Evolutionary conservation across 2,113 vertebrate genomes (phyloP), one percentile per base, ranked within the genome.

Genomic region (Mirza zaza): DNA sequence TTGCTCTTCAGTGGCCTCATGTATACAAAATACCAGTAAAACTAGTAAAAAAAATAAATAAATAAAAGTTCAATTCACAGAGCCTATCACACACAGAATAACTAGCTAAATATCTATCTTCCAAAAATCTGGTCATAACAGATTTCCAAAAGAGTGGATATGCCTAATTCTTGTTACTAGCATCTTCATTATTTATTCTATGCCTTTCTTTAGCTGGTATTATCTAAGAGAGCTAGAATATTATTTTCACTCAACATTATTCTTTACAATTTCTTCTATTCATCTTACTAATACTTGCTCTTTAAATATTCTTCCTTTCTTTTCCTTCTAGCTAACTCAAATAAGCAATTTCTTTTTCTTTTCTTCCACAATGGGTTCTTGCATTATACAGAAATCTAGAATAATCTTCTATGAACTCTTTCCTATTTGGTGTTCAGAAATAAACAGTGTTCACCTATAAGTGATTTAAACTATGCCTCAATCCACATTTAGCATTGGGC

Each of bases 1-100:
- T 85, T 87, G 50, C 91, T 88, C 52, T 86, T 70, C 21, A 23
- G 52, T 85, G 63, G 67, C 27, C 12, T 87, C 9, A 2, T 59
- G 32, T 94, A 92, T 87, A 85, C 10, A 80, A 92, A 83, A 87
- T n/a, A 77, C 4, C 29, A 91, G 10, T 32, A 75, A 84, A 95
- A 87, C 20, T 21, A 93, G 39, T 15, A 91, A 77, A 18, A 34
- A 77, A 55, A 55, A 45, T 45, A 45, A 45, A 45, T 45, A 45
- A 45, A 45, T 45, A 45, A 50, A 10, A 13, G 7, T 59, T 79
- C 5, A 73, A 8, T 21, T 15, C 25, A 93, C 42, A 48, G 25
- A 70, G 29, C 34, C 29, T 83, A 81, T 61, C 25, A 57, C 5
- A 32, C 36, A 50, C 4, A 76, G 61, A 70, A 79, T 70, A 80